Evolutionary conservation across 2,797 vertebrate species (phyloP).

Genomic region (Diplodus puntazzo): DNA sequence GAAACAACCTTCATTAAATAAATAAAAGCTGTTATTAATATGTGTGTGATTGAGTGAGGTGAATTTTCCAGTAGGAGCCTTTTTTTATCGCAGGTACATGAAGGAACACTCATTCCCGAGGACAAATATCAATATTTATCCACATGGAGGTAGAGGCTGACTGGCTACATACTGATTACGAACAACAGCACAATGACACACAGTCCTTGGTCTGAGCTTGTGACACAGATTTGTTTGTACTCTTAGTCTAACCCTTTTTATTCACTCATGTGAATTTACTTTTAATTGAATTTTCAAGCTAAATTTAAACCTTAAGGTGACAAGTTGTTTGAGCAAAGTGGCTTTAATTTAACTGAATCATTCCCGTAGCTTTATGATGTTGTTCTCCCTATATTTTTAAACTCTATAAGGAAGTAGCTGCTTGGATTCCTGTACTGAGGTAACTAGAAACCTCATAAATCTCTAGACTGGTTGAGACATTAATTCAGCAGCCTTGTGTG

Average conservation of each 20-base stretch:
- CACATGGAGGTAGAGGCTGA: conserved; percentile 21
- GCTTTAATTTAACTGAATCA: neutral
- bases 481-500: conserved; percentile 1
- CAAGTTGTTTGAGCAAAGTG: neutral
- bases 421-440: conserved; percentile 16
- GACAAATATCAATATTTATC: conserved; percentile 57
- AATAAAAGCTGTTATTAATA: conserved; percentile 41
- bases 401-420: conserved; percentile 12
- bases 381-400: neutral
- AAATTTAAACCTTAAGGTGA: conserved; percentile 8
- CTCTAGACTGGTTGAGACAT: conserved; percentile 2
- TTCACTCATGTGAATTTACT: neutral
- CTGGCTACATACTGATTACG: conserved; percentile 24
- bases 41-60: conserved; percentile 21
- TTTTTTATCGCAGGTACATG: conserved; percentile 35
- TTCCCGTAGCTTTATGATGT: neutral
- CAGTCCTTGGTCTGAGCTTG: conserved; percentile 39
- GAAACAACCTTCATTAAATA: conserved; percentile 40
- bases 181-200: conserved; percentile 41
- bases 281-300: conserved; percentile 1
- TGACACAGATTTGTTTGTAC: neutral
- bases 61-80: conserved; percentile 26
- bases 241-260: neutral
- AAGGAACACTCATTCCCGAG: conserved; percentile 18
- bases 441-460: conserved; percentile 5